These are phyloP conservation scores for Meloidogyne exigua DNA, from an alignment of 1,140 invertebrate species.

Conservation along the genomic window DNA sequence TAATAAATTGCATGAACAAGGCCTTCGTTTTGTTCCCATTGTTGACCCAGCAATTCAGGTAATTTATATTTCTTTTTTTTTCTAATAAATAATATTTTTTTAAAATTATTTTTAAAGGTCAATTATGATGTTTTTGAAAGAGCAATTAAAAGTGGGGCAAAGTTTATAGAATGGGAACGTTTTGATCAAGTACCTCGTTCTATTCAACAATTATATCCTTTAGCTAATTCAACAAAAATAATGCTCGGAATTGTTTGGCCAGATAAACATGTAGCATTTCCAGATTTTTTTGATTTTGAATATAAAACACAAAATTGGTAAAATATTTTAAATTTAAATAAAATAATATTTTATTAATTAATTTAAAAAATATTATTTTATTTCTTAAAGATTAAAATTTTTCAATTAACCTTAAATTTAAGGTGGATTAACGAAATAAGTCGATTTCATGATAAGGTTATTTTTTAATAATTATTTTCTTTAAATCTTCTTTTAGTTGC, in stretches of 20 bases:
- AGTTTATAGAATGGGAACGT: conserved; percentile 45
- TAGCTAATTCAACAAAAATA: conserved; percentile 27
- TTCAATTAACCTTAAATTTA: too few species aligned
- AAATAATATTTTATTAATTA: too few species aligned
- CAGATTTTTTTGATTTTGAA: conserved; percentile 61
- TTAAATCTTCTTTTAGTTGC: conserved; percentile 11
- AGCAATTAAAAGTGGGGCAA: conserved; percentile 33
- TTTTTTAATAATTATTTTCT: conserved; percentile 11
- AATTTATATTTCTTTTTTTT: conserved; percentile 28
- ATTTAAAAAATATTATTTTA: too few species aligned
- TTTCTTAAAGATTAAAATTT: too few species aligned
- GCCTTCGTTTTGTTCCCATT: conserved; percentile 46
- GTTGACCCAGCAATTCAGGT: conserved; percentile 51
- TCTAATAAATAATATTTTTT: too few species aligned
- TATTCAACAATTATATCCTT: conserved; percentile 41
- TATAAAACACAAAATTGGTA: conserved; percentile 23
- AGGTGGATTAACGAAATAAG: conserved; percentile 52
- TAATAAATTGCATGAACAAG: conserved; percentile 34
- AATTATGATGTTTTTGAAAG: conserved; percentile 44
- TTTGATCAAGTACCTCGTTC: conserved; percentile 33
- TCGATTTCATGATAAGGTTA: conserved; percentile 30
- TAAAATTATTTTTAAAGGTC: conserved; percentile 24
- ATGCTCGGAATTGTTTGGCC: conserved; percentile 64
- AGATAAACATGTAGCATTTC: conserved; percentile 51
- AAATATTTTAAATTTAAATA: background rate